Base-by-base conservation (phyloP, 2,113 vertebrate genomes). In the Phoenicopterus ruber region DNA sequence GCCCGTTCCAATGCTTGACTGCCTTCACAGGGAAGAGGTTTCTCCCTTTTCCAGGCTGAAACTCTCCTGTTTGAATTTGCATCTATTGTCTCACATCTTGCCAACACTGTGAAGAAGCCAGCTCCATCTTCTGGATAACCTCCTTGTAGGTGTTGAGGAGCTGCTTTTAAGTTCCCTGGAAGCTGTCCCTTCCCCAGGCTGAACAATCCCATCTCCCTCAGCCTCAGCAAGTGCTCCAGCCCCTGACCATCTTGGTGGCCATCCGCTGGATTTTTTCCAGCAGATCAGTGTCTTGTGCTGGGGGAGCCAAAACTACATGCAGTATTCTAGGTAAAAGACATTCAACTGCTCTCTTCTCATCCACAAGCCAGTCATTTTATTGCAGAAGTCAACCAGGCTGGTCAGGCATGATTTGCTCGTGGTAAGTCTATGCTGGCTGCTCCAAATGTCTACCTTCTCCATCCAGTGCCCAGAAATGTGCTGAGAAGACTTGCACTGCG, bases 301-400 rank as follows among this genome's bases (percentile, higher is more conserved):
- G 7, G 17, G 16, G 1, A 58, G 13, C n/a, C 22, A 57, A 59
- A 85, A 50, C 11, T 8, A 26, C 26, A 36, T 5, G 6, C 17
- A 36, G 5, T 24, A 20, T 29, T 62, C 24, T n/a, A n/a, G 29
- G 17, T 40, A 40, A 59, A 66, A 72, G 14, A 54, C 20, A 47
- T 24, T 12, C 29, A 46, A 0, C 17, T 1, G 0, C 20, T n/a
- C 15, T 70, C 19, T 31, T 17, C 28, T 40, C 46, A 9, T 40
- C 24, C 28, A 24, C 17, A 63, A 93, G 17, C 10, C 36, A 82
- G 13, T 18, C 11, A 8, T 57, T 76, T 76, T 67, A 42, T 36
- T 32, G 32, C 10, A 44, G 24, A 34, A 82, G 22, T 62, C 49
- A 38, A 25, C 46, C 18, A 29, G 34, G 19, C 10, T 40, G 20